phyloP scores from a whole-genome alignment of 2,113 vertebrate species.

The Rhynchopsitta pachyrhyncha region DNA sequence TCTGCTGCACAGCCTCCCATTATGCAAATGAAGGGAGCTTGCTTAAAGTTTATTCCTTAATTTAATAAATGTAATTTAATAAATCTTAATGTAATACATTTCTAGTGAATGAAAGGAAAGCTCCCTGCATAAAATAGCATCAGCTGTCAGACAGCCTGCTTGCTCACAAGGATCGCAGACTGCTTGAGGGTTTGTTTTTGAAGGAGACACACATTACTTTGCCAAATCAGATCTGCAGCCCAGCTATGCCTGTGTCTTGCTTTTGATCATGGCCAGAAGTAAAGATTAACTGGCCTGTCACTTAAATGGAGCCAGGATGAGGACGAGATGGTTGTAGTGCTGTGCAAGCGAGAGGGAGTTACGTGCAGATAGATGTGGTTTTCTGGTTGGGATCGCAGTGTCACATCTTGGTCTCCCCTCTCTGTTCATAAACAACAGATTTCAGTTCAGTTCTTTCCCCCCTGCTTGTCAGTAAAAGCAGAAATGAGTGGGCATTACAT shows the following conservation, averaged over 20 bases:
- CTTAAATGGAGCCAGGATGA: background rate
- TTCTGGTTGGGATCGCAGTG: background rate
- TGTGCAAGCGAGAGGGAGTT: background rate
- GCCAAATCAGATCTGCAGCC: background rate
- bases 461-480: background rate
- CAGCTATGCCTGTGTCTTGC: background rate
- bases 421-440: background rate
- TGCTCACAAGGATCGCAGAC: background rate
- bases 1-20: slow-evolving; percentile 57
- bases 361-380: background rate
- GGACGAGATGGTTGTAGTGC: background rate
- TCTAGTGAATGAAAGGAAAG: slow-evolving; percentile 38
- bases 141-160: slow-evolving; percentile 32
- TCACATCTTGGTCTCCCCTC: background rate
- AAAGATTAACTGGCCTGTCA: background rate
- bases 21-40: slow-evolving; percentile 51
- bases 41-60: slow-evolving; percentile 61
- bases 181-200: slow-evolving; percentile 7
- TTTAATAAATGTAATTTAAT: slow-evolving; percentile 67
- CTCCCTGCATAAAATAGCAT: slow-evolving; percentile 42
- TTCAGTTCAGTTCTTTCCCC: background rate
- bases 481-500: background rate
- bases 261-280: background rate
- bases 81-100: slow-evolving; percentile 57
- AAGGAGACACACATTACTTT: background rate